Evolutionary conservation across 2,113 vertebrate species (phyloP).

Genomic region (Cyprinodon brontotheroides): DNA sequence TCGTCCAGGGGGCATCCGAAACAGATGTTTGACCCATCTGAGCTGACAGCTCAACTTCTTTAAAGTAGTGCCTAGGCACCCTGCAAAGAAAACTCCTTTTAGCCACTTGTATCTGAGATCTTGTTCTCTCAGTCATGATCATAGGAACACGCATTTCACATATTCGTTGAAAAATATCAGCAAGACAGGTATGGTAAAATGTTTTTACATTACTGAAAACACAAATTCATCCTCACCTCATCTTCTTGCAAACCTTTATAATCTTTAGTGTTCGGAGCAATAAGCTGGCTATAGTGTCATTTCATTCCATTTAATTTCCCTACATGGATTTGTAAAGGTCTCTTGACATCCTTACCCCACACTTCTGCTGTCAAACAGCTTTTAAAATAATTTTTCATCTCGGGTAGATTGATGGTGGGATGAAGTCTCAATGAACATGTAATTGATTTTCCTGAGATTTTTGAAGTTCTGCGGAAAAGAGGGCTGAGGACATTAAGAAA

Average conservation of each 20-base stretch:
- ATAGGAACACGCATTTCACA: too few relatives aligned
- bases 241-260: slow-evolving; percentile 15
- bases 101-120: too few relatives aligned
- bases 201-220: background rate
- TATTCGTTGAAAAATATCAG: too few relatives aligned
- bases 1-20: too few relatives aligned
- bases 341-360: background rate
- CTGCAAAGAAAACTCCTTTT: too few relatives aligned
- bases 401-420: slow-evolving; percentile 41
- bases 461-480: slow-evolving; percentile 16
- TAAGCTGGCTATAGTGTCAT: slow-evolving; percentile 31
- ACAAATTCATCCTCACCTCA: slow-evolving; percentile 9
- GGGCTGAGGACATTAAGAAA: slow-evolving; percentile 9
- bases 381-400: slow-evolving; percentile 40
- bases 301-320: background rate
- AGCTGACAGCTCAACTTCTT: too few relatives aligned
- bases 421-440: slow-evolving; percentile 27
- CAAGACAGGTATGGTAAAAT: too few relatives aligned
- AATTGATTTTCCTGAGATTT: slow-evolving; percentile 53
- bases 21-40: too few relatives aligned
- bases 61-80: too few relatives aligned
- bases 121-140: too few relatives aligned
- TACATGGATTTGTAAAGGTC: background rate
- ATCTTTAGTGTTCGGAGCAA: slow-evolving; percentile 11
- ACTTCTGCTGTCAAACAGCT: slow-evolving; percentile 23